These are phyloP conservation scores for Neoitamus cyanurus DNA, from an alignment of 2,888 invertebrate genomes.

Conservation along the genomic window DNA sequence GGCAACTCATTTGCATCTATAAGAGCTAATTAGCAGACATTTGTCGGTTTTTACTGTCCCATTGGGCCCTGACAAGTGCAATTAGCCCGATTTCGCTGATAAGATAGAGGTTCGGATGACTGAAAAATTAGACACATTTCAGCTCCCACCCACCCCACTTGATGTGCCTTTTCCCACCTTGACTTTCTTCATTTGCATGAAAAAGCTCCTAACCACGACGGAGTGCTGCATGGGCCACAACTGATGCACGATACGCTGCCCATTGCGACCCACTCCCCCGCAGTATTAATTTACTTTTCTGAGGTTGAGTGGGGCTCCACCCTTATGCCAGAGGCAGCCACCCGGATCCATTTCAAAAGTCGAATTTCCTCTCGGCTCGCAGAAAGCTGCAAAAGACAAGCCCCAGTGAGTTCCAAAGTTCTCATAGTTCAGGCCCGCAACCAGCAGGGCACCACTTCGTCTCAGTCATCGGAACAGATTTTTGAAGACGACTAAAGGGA, in stretches of 20 bases:
- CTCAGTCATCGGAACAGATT: neutral
- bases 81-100: neutral
- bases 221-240: neutral
- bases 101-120: neutral
- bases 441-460: neutral
- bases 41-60: slow-evolving; percentile 1
- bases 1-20: neutral
- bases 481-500: neutral
- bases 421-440: neutral
- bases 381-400: neutral
- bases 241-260: neutral
- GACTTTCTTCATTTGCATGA: neutral
- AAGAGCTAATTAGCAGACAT: neutral
- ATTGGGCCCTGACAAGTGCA: neutral
- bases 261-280: neutral
- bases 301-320: neutral
- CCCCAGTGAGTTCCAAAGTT: neutral
- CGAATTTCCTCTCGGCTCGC: neutral
- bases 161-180: neutral
- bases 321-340: neutral
- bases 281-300: neutral
- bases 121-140: neutral
- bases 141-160: neutral
- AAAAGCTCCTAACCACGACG: neutral
- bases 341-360: slow-evolving; percentile 5